Evolutionary conservation across 2,113 vertebrate species (phyloP).

Genomic region (Ailuropoda melanoleuca): DNA sequence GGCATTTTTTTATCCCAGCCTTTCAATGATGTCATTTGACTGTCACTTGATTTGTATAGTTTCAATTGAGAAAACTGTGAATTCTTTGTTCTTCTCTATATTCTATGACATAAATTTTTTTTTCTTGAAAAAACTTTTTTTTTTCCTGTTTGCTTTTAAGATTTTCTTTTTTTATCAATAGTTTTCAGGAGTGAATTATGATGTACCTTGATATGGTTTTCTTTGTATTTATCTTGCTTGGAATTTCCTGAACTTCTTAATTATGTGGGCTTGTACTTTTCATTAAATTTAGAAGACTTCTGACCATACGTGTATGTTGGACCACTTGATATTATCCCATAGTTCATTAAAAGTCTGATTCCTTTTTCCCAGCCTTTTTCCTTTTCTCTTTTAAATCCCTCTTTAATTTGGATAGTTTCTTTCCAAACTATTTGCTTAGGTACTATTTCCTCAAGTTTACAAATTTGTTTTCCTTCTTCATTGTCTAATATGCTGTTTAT

Average conservation of each 20-base stretch:
- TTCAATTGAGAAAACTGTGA: background rate
- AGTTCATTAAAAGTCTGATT: background rate
- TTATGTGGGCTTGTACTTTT: background rate
- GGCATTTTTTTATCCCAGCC: background rate
- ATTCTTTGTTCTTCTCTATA: background rate
- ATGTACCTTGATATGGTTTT: background rate
- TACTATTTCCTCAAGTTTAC: background rate
- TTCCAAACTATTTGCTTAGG: background rate
- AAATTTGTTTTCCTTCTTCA: background rate
- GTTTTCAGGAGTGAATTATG: background rate
- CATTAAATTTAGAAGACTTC: background rate
- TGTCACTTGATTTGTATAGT: background rate
- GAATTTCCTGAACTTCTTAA: background rate
- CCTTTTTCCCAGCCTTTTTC: background rate
- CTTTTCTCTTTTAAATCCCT: background rate
- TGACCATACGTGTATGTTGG: background rate
- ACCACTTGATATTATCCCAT: background rate
- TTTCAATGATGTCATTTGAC: background rate
- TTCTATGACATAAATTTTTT: background rate
- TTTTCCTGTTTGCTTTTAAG: background rate
- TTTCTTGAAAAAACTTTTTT: background rate
- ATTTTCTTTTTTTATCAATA: background rate
- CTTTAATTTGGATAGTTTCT: background rate
- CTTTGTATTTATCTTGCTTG: background rate
- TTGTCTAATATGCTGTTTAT: background rate